Evolutionary conservation across 2,797 vertebrate genomes (phyloP).

Genomic region (Heliangelus exortis): DNA sequence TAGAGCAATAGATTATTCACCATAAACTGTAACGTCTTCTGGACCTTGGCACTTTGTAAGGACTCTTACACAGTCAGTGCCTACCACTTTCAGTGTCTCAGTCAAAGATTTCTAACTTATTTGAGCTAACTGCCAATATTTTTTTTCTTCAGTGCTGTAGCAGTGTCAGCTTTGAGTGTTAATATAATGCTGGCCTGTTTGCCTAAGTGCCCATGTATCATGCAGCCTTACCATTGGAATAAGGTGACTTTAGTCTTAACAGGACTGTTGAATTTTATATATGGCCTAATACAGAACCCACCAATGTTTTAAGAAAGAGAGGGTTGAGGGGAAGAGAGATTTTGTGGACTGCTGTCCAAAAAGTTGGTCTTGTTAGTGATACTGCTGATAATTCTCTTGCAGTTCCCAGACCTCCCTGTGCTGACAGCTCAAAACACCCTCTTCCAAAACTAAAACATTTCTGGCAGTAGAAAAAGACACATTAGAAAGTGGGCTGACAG

Average conservation of each 20-base stretch:
- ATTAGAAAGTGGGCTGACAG: background rate
- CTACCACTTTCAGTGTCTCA: background rate
- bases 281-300: background rate
- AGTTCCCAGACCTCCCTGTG: background rate
- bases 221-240: background rate
- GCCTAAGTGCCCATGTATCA: background rate
- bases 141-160: conserved; percentile 39
- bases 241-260: background rate
- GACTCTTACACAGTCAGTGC: background rate
- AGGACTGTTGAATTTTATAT: background rate
- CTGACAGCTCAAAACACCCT: background rate
- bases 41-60: background rate
- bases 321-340: background rate
- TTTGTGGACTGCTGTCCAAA: background rate
- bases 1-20: background rate
- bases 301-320: background rate
- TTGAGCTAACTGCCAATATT: conserved; percentile 31
- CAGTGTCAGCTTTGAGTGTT: conserved; percentile 23
- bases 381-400: background rate
- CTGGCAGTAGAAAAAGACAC: background rate
- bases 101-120: conserved; percentile 28
- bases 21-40: background rate
- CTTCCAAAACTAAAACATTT: background rate
- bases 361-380: background rate
- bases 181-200: conserved; percentile 5